Evolutionary conservation across 2,113 vertebrate genomes (phyloP).

Genomic region (Brachyhypopomus gauderio): DNA sequence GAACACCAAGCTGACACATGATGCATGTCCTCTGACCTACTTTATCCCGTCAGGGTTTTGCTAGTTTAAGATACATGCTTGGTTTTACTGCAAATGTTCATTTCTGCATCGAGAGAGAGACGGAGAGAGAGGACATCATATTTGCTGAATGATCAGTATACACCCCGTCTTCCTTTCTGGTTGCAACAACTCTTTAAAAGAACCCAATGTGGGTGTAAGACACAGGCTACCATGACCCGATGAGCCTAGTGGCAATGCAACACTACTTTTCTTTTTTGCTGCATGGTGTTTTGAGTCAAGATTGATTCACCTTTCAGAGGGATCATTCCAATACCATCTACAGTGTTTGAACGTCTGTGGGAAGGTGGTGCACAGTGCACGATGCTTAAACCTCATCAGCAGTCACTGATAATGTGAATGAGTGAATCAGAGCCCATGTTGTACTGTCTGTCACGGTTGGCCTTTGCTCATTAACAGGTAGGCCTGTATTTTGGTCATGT

Average conservation of each 20-base stretch:
- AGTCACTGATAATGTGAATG: background rate
- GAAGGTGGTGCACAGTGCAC: background rate
- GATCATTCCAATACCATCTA: background rate
- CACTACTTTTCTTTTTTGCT: no score
- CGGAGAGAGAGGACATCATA: no score
- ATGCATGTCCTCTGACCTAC: conserved; percentile 1
- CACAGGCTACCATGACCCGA: no score
- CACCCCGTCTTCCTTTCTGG: background rate
- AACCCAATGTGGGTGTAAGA: background rate
- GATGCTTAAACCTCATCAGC: background rate
- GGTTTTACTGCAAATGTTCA: background rate
- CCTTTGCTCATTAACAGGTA: background rate
- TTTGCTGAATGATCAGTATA: background rate
- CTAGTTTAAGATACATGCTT: background rate
- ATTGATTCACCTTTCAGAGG: background rate
- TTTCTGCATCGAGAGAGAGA: background rate
- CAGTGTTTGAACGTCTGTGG: background rate
- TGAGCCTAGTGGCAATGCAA: no score
- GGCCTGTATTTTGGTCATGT: background rate
- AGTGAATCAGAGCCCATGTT: background rate
- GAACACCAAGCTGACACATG: background rate
- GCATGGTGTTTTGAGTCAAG: no score
- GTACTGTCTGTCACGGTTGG: background rate
- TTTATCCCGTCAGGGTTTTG: background rate
- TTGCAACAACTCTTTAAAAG: background rate